Evolutionary conservation across 2,797 vertebrate genomes (phyloP), one percentile per base, ranked within the genome.

Genomic region (Pseudotriccus pelzelni): DNA sequence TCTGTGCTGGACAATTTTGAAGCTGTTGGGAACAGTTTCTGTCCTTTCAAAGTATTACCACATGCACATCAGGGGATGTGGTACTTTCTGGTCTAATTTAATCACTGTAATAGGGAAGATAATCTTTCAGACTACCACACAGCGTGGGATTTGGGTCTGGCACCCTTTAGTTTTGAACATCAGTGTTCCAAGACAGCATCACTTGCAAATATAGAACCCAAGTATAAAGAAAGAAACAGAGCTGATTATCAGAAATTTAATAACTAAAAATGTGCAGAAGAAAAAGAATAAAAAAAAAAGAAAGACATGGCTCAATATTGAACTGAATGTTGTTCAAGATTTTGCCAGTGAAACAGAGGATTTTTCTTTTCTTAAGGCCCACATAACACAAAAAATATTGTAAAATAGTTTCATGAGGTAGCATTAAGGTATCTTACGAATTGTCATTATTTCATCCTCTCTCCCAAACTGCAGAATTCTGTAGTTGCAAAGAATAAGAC

Each of bases 41-140:
- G 72, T 90, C 95, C 93, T 94, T 97, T 97, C 91, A 83, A 93
- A 97, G 96, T 87, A 81, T 95, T 95, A 84, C 87, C 70, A 73
- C 87, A 87, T 5, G 28, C 92, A 63, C 91, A 89, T 90, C 81
- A 96, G 77, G 55, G 92, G 74, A 74, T 84, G 43, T 75, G 75
- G 69, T 87, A 84, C 90, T 94, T 94, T 92, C 90, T 97, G 93
- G 78, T 52, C 90, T 72, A 68, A 84, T 96, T 96, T 97, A 96
- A 96, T 96, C 95, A 87, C 77, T 67, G 79, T 87, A 94, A 81
- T 89, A 63, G 84, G 80, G 67, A 68, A 97, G 92, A 87, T 93
- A 94, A 94, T 84, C 73, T 97, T 96, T 92, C 70, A 89, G 81
- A 91, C 87, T 96, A 91, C 73, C 21, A 92, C 68, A 41, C n/a